Evolutionary conservation across 1,140 invertebrate genomes (phyloP), one percentile per base, ranked within the genome.

Genomic region (Homalodisca vitripennis): DNA sequence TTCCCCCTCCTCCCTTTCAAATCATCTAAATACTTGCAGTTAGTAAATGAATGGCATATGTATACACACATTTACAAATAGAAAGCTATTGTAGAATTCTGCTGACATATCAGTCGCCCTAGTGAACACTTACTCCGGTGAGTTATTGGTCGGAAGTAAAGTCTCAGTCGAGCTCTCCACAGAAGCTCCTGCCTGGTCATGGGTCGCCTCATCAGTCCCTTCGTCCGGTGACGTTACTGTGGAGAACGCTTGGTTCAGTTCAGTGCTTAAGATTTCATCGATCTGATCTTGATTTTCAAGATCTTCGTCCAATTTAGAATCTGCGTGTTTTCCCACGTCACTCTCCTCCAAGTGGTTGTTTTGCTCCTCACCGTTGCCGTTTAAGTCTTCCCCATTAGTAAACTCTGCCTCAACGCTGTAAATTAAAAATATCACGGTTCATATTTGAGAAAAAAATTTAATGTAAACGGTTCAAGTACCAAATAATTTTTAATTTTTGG

Each of bases 141-240:
- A 17, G 27, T n/a, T n/a, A n/a, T 12, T 41, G 27, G n/a, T 32
- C 31, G 26, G 27, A 77, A 82, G 81, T 20, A 83, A 55, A 29
- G 80, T 82, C 67, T 83, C 81, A 26, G 82, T 82, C 1, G 81
- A 84, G 72, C 82, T 83, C 47, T 82, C 81, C 27, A 80, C 80
- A 13, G 66, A 53, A 41, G 66, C 74, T 30, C 75, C 66, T 10
- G 69, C 74, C 29, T n/a, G n/a, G 14, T n/a, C 31, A 34, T 32
- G 6, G 32, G n/a, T 24, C 14, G 2, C 24, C 32, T 32, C 13
- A 32, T 34, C 24, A 24, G 60, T 29, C 27, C 32, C 32, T 34
- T 1, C 29, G 22, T 17, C 62, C 46, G 12, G 12, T 31, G 29
- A 20, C 2, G 27, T 34, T 65, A 34, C 30, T 10, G 12, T 24